phyloP scores from a whole-genome alignment of 2,797 vertebrate genomes.

The Myotis vivesi region DNA sequence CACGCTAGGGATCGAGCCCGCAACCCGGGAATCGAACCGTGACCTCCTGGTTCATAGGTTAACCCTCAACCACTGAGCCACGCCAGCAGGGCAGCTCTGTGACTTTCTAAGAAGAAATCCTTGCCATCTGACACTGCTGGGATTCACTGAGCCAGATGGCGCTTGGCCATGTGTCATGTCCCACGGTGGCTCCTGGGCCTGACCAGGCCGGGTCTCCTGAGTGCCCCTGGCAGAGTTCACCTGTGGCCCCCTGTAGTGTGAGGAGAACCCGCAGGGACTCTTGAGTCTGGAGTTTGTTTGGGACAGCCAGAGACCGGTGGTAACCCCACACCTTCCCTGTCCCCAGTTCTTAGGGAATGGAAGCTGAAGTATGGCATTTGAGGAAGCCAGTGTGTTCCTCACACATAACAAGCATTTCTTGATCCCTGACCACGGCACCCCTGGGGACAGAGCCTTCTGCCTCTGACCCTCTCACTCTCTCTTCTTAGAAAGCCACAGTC shows the following conservation, averaged over 20 bases:
- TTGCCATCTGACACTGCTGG: not conserved
- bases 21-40: too few species aligned
- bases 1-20: too few species aligned
- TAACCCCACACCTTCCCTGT: not conserved
- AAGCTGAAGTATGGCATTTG: not conserved
- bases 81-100: not conserved
- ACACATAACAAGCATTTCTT: not conserved
- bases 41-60: too few species aligned
- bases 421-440: not conserved
- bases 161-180: not conserved
- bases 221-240: not conserved
- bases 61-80: too few species aligned
- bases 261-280: not conserved
- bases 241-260: not conserved
- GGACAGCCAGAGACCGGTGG: not conserved
- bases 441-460: not conserved
- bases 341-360: not conserved
- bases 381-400: not conserved
- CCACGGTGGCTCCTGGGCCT: not conserved
- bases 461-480: not conserved
- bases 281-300: not conserved
- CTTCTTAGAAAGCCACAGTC: not conserved
- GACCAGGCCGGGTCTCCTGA: not conserved
- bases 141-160: not conserved
- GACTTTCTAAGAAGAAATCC: not conserved